A percentile compares a stretch with the other conserved stretches of the same genome.
These are phyloP conservation scores for Timema cristinae DNA, from an alignment of 2,888 invertebrate species.

Conservation along the genomic window DNA sequence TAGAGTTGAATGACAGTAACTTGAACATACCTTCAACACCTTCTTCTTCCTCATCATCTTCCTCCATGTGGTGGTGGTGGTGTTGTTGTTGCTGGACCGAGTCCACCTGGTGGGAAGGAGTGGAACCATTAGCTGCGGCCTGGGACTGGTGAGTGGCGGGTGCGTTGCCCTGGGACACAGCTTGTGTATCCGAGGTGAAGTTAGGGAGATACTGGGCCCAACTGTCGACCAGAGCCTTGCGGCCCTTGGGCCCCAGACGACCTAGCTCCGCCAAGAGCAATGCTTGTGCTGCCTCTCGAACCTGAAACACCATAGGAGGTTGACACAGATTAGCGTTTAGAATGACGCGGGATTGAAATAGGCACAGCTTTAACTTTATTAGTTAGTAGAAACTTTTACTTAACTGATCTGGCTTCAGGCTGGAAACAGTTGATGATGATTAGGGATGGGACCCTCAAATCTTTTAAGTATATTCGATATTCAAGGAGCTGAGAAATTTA, in stretches of 20 bases:
- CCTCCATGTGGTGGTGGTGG: conserved; percentile 55
- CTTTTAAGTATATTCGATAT: no score
- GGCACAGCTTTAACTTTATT: not conserved
- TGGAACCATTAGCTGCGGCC: conserved; percentile 10
- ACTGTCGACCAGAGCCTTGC: conserved; percentile 87
- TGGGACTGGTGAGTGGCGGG: not conserved
- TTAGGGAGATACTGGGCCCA: conserved; percentile 95
- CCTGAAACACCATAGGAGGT: conserved; percentile 41
- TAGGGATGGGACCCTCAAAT: no score
- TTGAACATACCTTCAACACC: conserved; percentile 58
- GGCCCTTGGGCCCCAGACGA: conserved; percentile 82
- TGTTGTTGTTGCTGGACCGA: not conserved
- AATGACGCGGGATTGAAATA: not conserved
- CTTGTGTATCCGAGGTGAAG: conserved; percentile 63
- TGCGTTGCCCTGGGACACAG: conserved; percentile 55
- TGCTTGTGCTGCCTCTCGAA: conserved; percentile 94
- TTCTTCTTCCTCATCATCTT: conserved; percentile 82
- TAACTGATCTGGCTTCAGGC: no score
- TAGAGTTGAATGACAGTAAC: no score
- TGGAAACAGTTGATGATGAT: no score
- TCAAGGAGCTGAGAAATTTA: no score
- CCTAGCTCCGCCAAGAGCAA: conserved; percentile 88
- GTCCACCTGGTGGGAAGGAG: conserved; percentile 15
- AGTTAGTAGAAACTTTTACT: no score
- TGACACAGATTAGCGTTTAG: not conserved